These are phyloP conservation scores for Petrolisthes cinctipes DNA, from an alignment of 2,888 invertebrate species.

Conservation along the genomic window DNA sequence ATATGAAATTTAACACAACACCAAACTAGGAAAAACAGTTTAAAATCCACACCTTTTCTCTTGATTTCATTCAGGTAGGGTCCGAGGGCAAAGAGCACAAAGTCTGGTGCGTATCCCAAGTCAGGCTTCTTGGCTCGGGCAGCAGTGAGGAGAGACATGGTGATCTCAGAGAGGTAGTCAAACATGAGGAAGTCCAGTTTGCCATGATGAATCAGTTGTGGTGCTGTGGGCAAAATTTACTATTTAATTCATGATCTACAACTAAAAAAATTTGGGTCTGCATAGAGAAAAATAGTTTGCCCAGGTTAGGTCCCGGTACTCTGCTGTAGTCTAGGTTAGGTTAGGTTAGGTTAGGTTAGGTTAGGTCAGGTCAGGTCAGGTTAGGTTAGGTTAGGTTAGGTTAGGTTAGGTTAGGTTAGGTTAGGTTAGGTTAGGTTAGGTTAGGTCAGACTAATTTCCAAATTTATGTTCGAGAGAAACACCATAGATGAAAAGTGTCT, in stretches of 20 bases:
- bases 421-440: constrained; percentile 16
- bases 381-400: constrained; percentile 15
- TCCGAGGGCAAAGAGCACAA: constrained; percentile 70
- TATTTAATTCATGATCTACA: no score
- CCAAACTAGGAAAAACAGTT: no score
- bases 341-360: constrained; percentile 24
- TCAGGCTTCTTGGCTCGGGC: constrained; percentile 70
- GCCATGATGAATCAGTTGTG: constrained; percentile 71
- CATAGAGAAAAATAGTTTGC: no score
- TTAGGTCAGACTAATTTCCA: no score
- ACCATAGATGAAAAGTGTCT: no score
- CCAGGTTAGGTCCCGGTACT: not conserved
- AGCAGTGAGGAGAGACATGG: constrained; percentile 73
- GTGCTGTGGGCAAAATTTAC: constrained; percentile 68
- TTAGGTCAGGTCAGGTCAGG: not conserved
- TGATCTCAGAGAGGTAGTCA: constrained; percentile 73
- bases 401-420: constrained; percentile 26
- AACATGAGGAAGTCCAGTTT: constrained; percentile 72
- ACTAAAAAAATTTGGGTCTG: no score
- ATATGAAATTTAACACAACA: no score
- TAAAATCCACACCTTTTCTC: constrained; percentile 69
- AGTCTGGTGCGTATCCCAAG: constrained; percentile 72
- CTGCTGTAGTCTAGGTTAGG: not conserved
- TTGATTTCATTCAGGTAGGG: constrained; percentile 71
- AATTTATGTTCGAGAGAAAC: no score